Evolutionary conservation across 2,797 vertebrate species (phyloP), one percentile per base, ranked within the genome.

Genomic region (Ctenopoma multispine): DNA sequence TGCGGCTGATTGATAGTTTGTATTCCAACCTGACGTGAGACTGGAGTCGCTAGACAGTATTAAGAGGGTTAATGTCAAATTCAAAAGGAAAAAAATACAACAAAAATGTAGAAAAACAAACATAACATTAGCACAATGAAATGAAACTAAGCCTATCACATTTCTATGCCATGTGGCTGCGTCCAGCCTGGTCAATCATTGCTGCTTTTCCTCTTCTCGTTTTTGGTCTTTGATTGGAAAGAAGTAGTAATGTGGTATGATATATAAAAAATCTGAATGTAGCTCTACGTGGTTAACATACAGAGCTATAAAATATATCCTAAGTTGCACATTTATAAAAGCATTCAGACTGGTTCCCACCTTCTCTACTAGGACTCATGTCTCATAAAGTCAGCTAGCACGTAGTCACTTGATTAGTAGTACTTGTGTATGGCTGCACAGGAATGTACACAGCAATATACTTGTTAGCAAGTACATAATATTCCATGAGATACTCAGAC

Each of bases 1-100:
- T 90, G 92, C 79, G 92, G 94, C 93, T 97, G 96, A 99, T 96
- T 96, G 96, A 99, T 97, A 94, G 96, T 97, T 96, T 96, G 95
- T 94, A 93, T 95, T 96, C 92, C 92, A 94, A 92, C 87, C 92
- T 91, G 78, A 89, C 75, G 87, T 93, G 91, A 94, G 88, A 44
- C 77, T 71, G 79, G 72, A 87, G 82, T 64, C 64, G 40, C 77
- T 31, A 10, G 66, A 75, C 80, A 60, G 56, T 17, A 77, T 63
- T 60, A 29, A 75, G 53, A 75, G 69, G 77, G 83, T 79, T 82
- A 64, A 54, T 72, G 71, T 68, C 57, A 63, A 79, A 82, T 70
- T 66, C 20, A 66, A 80, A 74, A 69, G 43, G 15, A 43, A 44
- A 73, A 59, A 49, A 49, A 48, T 31, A 68, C 44, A 47, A 58